Percentiles rank a stretch among this genome's conserved stretches.
Conservation (phyloP, 1,140 invertebrate genomes). For the Penaeus vannamei region DNA sequence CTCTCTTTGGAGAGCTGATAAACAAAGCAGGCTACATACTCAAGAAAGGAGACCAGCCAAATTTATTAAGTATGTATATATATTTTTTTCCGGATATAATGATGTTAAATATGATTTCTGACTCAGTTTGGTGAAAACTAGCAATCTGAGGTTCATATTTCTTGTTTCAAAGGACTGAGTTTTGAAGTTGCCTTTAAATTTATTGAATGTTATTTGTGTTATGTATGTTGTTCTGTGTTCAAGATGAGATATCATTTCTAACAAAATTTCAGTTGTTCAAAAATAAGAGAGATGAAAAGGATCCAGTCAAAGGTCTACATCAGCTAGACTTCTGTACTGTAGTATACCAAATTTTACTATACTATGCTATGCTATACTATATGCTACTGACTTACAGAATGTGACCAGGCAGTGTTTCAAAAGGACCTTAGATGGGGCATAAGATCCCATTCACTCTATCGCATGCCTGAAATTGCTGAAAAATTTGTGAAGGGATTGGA, state of each 20-base stretch:
- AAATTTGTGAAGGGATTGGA: conserved; percentile 61
- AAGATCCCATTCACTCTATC: conserved; percentile 44
- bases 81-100: background rate
- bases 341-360: background rate
- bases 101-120: no score
- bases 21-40: conserved; percentile 49
- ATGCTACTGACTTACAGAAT: conserved; percentile 34
- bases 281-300: no score
- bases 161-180: background rate
- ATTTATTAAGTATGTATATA: conserved; percentile 37
- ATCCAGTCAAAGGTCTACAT: background rate
- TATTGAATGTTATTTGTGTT: background rate
- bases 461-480: conserved; percentile 39
- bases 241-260: background rate
- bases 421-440: conserved; percentile 31
- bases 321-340: background rate
- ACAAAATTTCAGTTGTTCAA: background rate
- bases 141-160: background rate
- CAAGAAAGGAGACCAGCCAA: conserved; percentile 42
- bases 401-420: conserved; percentile 59
- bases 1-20: conserved; percentile 53
- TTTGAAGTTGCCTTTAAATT: background rate
- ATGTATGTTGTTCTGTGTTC: background rate
- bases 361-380: no score
- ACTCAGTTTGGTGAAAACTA: background rate